Evolutionary conservation across 2,888 invertebrate genomes (phyloP), one percentile per base, ranked within the genome.

Genomic region (Epiblema foenella): DNA sequence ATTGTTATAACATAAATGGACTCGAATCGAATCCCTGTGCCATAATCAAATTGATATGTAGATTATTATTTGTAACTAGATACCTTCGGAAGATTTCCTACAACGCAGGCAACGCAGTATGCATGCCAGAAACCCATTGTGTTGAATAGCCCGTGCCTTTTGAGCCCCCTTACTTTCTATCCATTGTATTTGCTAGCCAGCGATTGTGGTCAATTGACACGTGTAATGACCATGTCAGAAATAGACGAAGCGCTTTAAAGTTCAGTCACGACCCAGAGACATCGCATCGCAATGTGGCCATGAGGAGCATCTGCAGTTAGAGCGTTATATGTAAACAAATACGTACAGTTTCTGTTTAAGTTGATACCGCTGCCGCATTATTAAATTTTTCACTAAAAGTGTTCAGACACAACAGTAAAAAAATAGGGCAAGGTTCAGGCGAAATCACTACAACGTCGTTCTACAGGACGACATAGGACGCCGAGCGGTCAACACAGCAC

Each of bases 321-420:
- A 11, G 37, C 33, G 37, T 17, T 9, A 46, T 39, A 51, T 58
- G 63, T 65, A 69, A 79, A 77, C 75, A 68, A 78, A 88, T 92
- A 93, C 93, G 79, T 93, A 93, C 93, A 89, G 85, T 85, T 87
- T 88, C 78, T 93, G 93, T 84, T 93, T 92, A 82, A 93, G 85
- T 84, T 93, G 93, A 83, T 93, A 93, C 80, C 92, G 85, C 84
- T 93, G 93, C 81, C 93, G 91, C 93, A 93, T 93, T 76, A 75
- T 87, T 84, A 73, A 68, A 77, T 58, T 75, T 66, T 67, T 63
- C 11, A 72, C 74, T 72, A 77, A 79, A 71, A 72, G 78, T n/a
- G n/a, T 73, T 73, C 62, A 80, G 77, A 78, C 79, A 78, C 81
- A 79, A 79, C 72, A 75, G 74, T 77, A 77, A 76, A 74, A 77